phyloP scores from a whole-genome alignment of 2,113 vertebrate genomes.

The Beaufortia kweichowensis region DNA sequence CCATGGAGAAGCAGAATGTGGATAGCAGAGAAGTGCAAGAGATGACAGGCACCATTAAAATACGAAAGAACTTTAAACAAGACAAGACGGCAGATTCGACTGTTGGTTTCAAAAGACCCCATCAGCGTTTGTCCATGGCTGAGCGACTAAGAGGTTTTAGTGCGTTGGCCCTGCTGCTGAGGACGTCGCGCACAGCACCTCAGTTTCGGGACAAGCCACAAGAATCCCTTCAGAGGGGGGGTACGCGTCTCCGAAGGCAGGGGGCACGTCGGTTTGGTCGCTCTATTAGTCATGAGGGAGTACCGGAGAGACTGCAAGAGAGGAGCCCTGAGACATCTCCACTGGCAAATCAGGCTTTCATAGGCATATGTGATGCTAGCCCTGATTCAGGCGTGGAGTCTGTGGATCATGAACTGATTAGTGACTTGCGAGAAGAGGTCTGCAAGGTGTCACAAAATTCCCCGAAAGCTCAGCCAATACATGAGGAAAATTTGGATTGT shows the following conservation, averaged over 20 bases:
- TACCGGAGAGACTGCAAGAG: conserved; percentile 35
- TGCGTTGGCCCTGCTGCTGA: conserved; percentile 44
- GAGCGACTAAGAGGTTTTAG: conserved; percentile 54
- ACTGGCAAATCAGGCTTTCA: conserved; percentile 37
- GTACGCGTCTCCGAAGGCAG: conserved; percentile 51
- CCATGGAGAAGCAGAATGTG: not conserved
- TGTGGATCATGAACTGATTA: conserved; percentile 2
- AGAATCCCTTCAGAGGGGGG: conserved; percentile 20
- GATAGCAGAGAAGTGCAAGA: conserved; percentile 20
- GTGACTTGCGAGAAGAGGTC: not conserved
- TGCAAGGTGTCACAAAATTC: not conserved
- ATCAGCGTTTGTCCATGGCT: conserved; percentile 49
- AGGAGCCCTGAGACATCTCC: not conserved
- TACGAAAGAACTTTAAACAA: not conserved
- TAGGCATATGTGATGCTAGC: not conserved
- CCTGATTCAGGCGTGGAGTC: conserved; percentile 42
- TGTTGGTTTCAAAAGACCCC: conserved; percentile 35
- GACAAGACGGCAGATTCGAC: not conserved
- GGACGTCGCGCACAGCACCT: conserved; percentile 28
- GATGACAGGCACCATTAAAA: conserved; percentile 11
- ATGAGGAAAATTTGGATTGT: not conserved
- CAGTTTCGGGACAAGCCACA: conserved; percentile 14
- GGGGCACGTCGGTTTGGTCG: conserved; percentile 58
- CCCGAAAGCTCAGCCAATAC: not conserved
- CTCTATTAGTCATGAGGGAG: conserved; percentile 58